Conservation (phyloP, 2,797 vertebrate species). For the Megaceryle alcyon region DNA sequence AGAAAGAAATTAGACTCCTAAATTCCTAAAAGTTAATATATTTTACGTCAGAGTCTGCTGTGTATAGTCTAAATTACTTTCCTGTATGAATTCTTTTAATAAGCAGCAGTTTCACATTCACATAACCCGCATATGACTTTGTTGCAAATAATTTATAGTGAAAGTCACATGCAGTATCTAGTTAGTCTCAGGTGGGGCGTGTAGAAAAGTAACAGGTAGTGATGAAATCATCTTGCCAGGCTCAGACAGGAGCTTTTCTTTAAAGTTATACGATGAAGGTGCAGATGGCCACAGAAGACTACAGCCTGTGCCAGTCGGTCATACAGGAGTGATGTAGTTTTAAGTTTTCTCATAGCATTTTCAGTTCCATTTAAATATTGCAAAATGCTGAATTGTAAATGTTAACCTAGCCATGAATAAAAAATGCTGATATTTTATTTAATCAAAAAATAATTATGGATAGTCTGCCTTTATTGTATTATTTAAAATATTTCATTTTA, state of each 20-base stretch:
- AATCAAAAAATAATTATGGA: slow-evolving; percentile 76
- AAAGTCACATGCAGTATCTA: background rate
- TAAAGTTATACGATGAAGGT: background rate
- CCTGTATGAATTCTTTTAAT: slow-evolving; percentile 36
- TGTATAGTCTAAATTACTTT: background rate
- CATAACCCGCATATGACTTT: background rate
- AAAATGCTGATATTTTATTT: slow-evolving; percentile 81
- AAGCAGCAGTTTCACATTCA: background rate
- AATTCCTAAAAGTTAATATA: background rate
- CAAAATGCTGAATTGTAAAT: slow-evolving; percentile 77
- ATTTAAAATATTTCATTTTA: slow-evolving; percentile 77
- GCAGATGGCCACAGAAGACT: slow-evolving; percentile 9
- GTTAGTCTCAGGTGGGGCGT: background rate
- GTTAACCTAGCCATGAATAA: slow-evolving; percentile 77
- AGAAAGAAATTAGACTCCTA: background rate
- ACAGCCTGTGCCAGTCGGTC: background rate
- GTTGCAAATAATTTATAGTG: slow-evolving; percentile 32
- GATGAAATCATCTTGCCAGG: background rate
- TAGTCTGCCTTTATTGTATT: slow-evolving; percentile 71
- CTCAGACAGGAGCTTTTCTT: slow-evolving; percentile 14
- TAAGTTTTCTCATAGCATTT: slow-evolving; percentile 72
- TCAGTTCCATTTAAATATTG: slow-evolving; percentile 76
- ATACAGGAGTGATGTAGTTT: slow-evolving; percentile 43
- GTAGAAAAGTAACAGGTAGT: background rate
- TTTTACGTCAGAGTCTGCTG: background rate